Percentiles rank a stretch among this genome's conserved stretches.
Evolutionary conservation across 2,797 vertebrate genomes (phyloP).

Genomic region (Anomalospiza imberbis): DNA sequence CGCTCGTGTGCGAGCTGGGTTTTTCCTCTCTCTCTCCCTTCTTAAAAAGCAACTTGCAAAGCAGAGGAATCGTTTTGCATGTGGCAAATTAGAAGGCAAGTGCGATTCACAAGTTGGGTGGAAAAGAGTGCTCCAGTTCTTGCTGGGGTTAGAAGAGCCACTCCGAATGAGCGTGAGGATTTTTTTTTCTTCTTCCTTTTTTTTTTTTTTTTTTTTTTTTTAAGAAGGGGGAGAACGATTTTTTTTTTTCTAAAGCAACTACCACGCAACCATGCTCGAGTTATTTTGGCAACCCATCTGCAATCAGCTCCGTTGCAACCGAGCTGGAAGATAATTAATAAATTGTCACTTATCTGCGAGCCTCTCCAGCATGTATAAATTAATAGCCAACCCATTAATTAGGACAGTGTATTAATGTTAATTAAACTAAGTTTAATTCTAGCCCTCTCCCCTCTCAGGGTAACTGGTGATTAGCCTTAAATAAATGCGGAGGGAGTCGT

Average conservation of each 20-base stretch:
- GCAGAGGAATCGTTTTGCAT: conserved; percentile 65
- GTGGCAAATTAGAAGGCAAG: conserved; percentile 68
- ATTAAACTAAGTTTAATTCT: conserved; percentile 59
- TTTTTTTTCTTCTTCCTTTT: not conserved
- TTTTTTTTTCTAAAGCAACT: conserved; percentile 37
- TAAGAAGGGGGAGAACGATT: conserved; percentile 1
- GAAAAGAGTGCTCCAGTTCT: conserved; percentile 59
- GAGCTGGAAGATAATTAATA: conserved; percentile 60
- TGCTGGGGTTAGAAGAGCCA: conserved; percentile 64
- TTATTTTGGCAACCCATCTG: conserved; percentile 62
- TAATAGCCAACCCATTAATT: conserved; percentile 62
- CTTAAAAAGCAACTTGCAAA: conserved; percentile 68
- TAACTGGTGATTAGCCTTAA: conserved; percentile 47
- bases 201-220: not conserved
- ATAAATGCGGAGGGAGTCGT: conserved; percentile 34
- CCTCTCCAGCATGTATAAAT: conserved; percentile 56
- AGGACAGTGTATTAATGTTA: conserved; percentile 64
- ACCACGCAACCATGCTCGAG: conserved; percentile 64
- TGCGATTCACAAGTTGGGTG: conserved; percentile 66
- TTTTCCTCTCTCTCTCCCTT: conserved; percentile 63
- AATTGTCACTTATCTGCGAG: conserved; percentile 55
- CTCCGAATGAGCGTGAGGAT: conserved; percentile 42
- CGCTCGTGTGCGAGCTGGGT: conserved; percentile 56
- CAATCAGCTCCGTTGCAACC: conserved; percentile 67
- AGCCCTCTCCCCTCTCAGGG: conserved; percentile 27